phyloP scores from a whole-genome alignment of 2,113 vertebrate species.

The Alectura lathami region DNA sequence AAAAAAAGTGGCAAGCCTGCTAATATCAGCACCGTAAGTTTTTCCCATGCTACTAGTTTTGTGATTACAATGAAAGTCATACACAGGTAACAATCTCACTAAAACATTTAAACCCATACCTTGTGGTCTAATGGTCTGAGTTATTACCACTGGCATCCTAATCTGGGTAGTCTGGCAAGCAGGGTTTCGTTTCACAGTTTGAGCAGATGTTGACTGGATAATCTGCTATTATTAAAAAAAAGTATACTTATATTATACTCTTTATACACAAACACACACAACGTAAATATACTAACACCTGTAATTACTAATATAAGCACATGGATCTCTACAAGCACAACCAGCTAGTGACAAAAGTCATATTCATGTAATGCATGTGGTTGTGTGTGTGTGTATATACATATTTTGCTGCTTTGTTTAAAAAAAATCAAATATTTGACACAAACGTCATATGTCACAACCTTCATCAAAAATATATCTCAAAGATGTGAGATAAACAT shows the following conservation, averaged over 20 bases:
- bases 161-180: slow-evolving; percentile 78
- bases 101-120: slow-evolving; percentile 74
- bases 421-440: not conserved
- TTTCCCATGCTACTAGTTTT: slow-evolving; percentile 13
- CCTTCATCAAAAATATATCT: slow-evolving; percentile 29
- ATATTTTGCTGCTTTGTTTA: not conserved
- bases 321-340: slow-evolving; percentile 44
- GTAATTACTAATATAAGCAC: slow-evolving; percentile 39
- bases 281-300: slow-evolving; percentile 57
- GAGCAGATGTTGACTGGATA: slow-evolving; percentile 68
- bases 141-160: slow-evolving; percentile 86
- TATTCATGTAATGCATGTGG: not conserved
- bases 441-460: slow-evolving; percentile 24
- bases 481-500: not conserved
- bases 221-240: slow-evolving; percentile 71
- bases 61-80: slow-evolving; percentile 57
- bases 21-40: not conserved
- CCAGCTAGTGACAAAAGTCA: slow-evolving; percentile 62
- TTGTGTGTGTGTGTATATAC: slow-evolving; percentile 64
- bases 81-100: slow-evolving; percentile 59
- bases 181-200: slow-evolving; percentile 81
- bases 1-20: slow-evolving; percentile 23
- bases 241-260: slow-evolving; percentile 65
- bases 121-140: slow-evolving; percentile 82
- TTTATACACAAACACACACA: slow-evolving; percentile 68